Base-by-base conservation (phyloP, 2,113 vertebrate genomes). In the Sciurus niger region DNA sequence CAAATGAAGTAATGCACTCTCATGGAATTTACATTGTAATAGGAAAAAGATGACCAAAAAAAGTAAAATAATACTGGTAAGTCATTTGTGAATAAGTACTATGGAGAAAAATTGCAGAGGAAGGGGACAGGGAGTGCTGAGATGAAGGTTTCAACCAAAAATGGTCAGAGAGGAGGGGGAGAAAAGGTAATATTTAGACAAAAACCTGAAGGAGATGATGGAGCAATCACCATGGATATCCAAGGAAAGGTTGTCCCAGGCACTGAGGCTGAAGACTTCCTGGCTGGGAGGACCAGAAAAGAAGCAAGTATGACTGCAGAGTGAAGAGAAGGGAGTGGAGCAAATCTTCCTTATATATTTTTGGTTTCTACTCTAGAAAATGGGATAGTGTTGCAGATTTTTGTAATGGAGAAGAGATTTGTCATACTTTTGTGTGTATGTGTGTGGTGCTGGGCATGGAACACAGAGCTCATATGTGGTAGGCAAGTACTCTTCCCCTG, bases 31-130 rank as follows among this genome's bases (percentile, higher is more conserved):
- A 92, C 8, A 53, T 83, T 87, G 34, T 37, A 83, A 24, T 82
- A 46, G 34, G 40, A 76, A 86, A 92, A 86, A 24, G 68, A 74
- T 74, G 8, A 43, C 48, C 43, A 87, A 93, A 84, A 32, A 51
- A 95, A 80, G 8, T 89, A 58, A 90, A 82, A 91, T 91, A 88
- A 46, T 89, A 53, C 88, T 32, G n/a, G 48, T 58, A 84, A 79
- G 7, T 77, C 18, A 25, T 34, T 95, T 65, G 53, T 51, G 68
- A 92, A 70, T 32, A 87, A 91, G 28, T 76, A 72, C 48, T 55
- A 10, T 37, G 10, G 24, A 73, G 72, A 94, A 87, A 92, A 87
- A 84, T 6, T 90, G 6, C 70, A 84, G 76, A 40, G 5, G 92
- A 63, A 32, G 37, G 37, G 88, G 58, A 76, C 34, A 76, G 37